phyloP scores from a whole-genome alignment of 2,888 invertebrate genomes.

The Polylopha cassiicola region DNA sequence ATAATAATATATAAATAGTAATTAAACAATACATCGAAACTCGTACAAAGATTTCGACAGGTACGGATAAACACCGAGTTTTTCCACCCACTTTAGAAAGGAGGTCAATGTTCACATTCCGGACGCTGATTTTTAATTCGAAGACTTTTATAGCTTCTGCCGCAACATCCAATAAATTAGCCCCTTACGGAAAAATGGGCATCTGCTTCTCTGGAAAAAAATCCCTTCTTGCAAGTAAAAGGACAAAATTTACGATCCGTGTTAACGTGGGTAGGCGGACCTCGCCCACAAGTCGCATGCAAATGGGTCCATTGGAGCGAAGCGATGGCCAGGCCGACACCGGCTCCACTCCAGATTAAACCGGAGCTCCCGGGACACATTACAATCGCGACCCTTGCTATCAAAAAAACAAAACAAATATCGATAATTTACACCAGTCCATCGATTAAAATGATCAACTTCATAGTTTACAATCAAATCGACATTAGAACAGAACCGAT shows the following conservation, averaged over 20 bases:
- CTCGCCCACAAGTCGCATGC: conserved; percentile 70
- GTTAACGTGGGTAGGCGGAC: conserved; percentile 69
- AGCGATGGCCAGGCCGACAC: conserved; percentile 47
- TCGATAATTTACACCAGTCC: too few species aligned
- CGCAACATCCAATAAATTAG: conserved; percentile 70
- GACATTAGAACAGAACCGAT: too few species aligned
- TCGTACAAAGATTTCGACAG: conserved; percentile 20
- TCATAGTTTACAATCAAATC: too few species aligned
- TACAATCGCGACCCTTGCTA: conserved; percentile 2
- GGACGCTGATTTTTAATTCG: conserved; percentile 57
- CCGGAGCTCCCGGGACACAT: conserved; percentile 4
- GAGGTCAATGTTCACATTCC: conserved; percentile 55
- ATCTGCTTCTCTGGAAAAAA: conserved; percentile 67
- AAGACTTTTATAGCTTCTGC: conserved; percentile 59
- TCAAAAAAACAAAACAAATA: too few species aligned
- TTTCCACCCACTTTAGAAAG: conserved; percentile 34
- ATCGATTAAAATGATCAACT: too few species aligned
- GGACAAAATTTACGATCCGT: conserved; percentile 73
- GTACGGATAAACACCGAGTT: conserved; percentile 30
- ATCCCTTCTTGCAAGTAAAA: conserved; percentile 66
- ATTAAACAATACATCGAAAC: conserved; percentile 19
- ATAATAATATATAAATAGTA: too few species aligned
- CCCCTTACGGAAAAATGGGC: conserved; percentile 68
- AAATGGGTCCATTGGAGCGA: conserved; percentile 68
- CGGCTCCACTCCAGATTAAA: conserved; percentile 29